Base-by-base conservation (phyloP, 2,888 invertebrate genomes). In the Celastrina argiolus region DNA sequence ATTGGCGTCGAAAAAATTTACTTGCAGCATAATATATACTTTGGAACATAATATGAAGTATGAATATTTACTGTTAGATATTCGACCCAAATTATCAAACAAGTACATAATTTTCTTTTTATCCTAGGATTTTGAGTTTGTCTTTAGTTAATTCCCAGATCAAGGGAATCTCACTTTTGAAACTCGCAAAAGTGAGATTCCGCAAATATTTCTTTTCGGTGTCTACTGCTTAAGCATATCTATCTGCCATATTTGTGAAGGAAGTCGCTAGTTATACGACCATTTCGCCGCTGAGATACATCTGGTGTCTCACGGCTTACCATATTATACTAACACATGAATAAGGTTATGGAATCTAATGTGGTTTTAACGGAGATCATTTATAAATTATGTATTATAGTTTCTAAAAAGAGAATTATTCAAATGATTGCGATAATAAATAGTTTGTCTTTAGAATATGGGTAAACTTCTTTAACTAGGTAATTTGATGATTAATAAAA, bases 311-410 rank as follows among this genome's bases (percentile, higher is more conserved):
- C 22, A 10, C 45, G 45, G 22, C 51, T 12, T 4, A 51, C 51
- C 51, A 51, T 51, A 51, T 51, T 36, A 36, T 36, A 10, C 22
- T 51, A 51, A 51, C 51, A 26, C 12, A 22, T 14, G 1, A n/a
- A 58, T 58, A 58, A 58, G 58, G 58, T 31, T 31, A 12, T 10
- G 31, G 31, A 8, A 58, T 58, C 16, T 58, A 58, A 58, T 58
- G 58, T 58, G 58, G 26, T 58, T 58, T 58, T 58, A 58, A 58
- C 31, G 31, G 31, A 58, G 31, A 58, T 58, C 58, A 31, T 58
- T 31, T 58, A 58, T 31, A 58, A 58, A 58, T 58, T 31, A 31
- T 31, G 31, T 58, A 31, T 58, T n/a, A 31, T 58, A 28, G 28
- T 31, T 51, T 22, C 51, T 51, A 22, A 51, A 51, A 51, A 51